These are phyloP conservation scores for Actenoides hombroni DNA, from an alignment of 2,113 vertebrate species.

Conservation along the genomic window DNA sequence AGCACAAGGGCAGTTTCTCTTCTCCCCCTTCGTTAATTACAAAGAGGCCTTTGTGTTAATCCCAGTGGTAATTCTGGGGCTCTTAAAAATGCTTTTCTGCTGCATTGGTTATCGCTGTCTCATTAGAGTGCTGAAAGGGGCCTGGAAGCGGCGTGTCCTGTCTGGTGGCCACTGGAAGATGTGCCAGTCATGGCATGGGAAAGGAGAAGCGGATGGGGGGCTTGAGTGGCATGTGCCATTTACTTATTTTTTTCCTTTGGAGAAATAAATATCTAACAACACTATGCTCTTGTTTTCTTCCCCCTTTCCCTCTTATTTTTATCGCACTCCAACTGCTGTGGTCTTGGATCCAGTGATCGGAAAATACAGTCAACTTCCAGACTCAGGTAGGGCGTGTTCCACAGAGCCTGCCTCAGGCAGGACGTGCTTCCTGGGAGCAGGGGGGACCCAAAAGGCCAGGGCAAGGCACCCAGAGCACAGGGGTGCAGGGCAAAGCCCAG, in stretches of 20 bases:
- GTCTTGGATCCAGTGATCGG: conserved; percentile 86
- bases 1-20: not conserved
- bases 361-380: conserved; percentile 94
- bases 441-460: fast-evolving
- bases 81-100: not conserved
- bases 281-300: not conserved
- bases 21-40: not conserved
- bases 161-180: not conserved
- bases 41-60: conserved; percentile 46
- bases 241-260: not conserved
- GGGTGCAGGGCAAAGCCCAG: not conserved
- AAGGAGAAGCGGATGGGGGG: not conserved
- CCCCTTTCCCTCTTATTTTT: not conserved
- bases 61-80: not conserved
- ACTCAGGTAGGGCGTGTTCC: conserved; percentile 81
- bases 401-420: not conserved
- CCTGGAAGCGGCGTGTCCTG: not conserved
- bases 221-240: not conserved
- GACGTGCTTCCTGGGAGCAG: fast-evolving
- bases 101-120: not conserved
- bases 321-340: not conserved
- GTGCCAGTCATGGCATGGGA: not conserved
- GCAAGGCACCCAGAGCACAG: not conserved
- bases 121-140: conserved; percentile 27
- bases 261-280: not conserved